phyloP scores from a whole-genome alignment of 2,888 invertebrate species.

The Cataglyphis livida region DNA sequence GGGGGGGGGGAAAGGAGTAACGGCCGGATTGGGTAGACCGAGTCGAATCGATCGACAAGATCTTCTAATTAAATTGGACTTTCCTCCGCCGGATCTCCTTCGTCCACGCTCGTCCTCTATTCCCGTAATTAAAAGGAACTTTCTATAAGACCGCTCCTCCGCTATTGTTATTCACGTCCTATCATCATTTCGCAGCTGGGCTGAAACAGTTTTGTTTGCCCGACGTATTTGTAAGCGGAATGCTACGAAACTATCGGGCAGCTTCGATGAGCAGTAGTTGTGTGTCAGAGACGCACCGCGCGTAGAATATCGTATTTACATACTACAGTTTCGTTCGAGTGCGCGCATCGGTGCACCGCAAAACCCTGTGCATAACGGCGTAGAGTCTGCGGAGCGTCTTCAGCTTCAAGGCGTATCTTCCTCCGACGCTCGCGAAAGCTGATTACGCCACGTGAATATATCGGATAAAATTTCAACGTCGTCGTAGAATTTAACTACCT shows the following conservation, averaged over 20 bases:
- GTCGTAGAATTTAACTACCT: slow-evolving; percentile 37
- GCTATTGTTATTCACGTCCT: slow-evolving; percentile 56
- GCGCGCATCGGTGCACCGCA: slow-evolving; percentile 33
- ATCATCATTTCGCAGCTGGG: slow-evolving; percentile 60
- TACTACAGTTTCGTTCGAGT: slow-evolving; percentile 57
- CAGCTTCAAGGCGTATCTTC: slow-evolving; percentile 22
- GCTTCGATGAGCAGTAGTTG: slow-evolving; percentile 27
- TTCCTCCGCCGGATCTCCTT: slow-evolving; percentile 55
- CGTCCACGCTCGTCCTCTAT: slow-evolving; percentile 58
- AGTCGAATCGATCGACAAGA: slow-evolving; percentile 72
- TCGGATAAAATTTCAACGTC: slow-evolving; percentile 36
- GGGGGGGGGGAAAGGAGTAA: slow-evolving; percentile 47
- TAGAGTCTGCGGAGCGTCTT: slow-evolving; percentile 33
- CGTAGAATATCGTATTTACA: slow-evolving; percentile 47
- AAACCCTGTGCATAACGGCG: slow-evolving; percentile 24
- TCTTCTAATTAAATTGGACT: slow-evolving; percentile 76
- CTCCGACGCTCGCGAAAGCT: slow-evolving; percentile 43
- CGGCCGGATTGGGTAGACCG: slow-evolving; percentile 69
- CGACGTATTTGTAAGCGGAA: slow-evolving; percentile 36
- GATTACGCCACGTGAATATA: slow-evolving; percentile 41
- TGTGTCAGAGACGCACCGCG: slow-evolving; percentile 11
- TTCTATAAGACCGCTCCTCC: slow-evolving; percentile 71
- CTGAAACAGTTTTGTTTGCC: slow-evolving; percentile 36
- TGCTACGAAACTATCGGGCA: slow-evolving; percentile 39
- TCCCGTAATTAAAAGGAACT: slow-evolving; percentile 78